Evolutionary conservation across 2,888 invertebrate species (phyloP).

Genomic region (Ceratothoa steindachneri): DNA sequence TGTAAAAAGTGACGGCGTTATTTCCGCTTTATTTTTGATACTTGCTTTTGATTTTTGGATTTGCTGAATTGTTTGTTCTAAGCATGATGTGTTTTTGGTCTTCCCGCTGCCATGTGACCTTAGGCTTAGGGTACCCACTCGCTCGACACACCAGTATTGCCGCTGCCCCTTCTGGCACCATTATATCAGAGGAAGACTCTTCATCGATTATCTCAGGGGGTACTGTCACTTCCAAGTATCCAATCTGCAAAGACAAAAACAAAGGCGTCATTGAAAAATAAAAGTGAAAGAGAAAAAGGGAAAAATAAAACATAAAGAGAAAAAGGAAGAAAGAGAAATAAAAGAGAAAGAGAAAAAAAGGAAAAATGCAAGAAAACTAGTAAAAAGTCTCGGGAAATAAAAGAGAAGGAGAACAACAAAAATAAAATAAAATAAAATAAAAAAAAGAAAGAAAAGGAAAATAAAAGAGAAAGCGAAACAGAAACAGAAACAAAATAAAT

Average conservation of each 20-base stretch:
- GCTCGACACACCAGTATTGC: conserved; percentile 24
- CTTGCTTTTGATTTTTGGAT: conserved; percentile 27
- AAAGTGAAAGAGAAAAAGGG: background rate
- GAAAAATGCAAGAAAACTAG: background rate
- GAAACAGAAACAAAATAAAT: too few species aligned
- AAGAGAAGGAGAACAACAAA: too few species aligned
- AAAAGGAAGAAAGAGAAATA: too few species aligned
- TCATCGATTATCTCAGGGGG: conserved; percentile 38
- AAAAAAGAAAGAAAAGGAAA: too few species aligned
- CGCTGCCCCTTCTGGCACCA: conserved; percentile 35
- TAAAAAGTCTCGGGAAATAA: too few species aligned
- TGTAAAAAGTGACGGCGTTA: too few species aligned
- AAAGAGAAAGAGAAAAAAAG: background rate
- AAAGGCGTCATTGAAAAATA: background rate
- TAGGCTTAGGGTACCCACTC: conserved; percentile 26
- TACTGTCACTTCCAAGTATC: conserved; percentile 40
- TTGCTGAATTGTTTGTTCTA: conserved; percentile 19
- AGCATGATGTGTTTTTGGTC: conserved; percentile 31
- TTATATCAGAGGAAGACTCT: conserved; percentile 31
- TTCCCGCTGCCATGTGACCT: conserved; percentile 35
- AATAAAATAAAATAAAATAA: too few species aligned
- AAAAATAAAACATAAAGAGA: background rate
- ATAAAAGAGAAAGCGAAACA: too few species aligned
- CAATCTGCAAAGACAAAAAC: conserved; percentile 27
- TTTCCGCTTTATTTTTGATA: too few species aligned